A percentile compares a stretch with the other conserved stretches of the same genome.
These are phyloP conservation scores for Ramphastos sulfuratus DNA, from an alignment of 2,113 vertebrate species.

Conservation along the genomic window DNA sequence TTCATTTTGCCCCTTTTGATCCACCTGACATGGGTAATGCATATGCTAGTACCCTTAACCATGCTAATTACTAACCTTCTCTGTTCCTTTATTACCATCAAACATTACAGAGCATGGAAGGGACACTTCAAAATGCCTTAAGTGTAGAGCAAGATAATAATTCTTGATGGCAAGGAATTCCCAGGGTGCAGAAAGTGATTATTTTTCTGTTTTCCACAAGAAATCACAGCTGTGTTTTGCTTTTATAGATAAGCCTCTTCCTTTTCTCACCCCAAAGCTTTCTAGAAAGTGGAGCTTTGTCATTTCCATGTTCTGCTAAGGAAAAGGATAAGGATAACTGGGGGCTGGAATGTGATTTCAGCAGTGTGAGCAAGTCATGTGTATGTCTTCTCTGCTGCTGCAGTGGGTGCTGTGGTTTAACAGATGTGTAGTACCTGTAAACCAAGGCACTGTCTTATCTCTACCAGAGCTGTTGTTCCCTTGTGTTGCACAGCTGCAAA, in stretches of 20 bases:
- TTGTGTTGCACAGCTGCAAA: not conserved
- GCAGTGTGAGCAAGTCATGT: rapidly evolving
- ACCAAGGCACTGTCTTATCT: not conserved
- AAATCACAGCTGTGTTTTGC: not conserved
- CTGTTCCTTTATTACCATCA: not conserved
- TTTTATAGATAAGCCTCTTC: not conserved
- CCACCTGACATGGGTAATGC: not conserved
- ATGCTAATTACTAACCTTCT: not conserved
- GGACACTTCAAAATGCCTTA: not conserved
- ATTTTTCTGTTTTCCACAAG: not conserved
- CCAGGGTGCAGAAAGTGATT: not conserved
- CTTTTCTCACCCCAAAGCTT: not conserved
- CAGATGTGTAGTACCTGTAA: not conserved
- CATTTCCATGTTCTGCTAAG: not conserved
- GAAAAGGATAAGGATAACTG: not conserved
- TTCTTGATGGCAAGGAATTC: not conserved
- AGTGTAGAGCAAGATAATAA: not conserved
- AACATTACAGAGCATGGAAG: not conserved
- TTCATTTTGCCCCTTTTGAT: conserved; percentile 38
- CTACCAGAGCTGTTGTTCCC: not conserved
- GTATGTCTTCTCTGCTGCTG: not conserved
- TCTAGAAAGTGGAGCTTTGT: not conserved
- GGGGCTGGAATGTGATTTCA: not conserved
- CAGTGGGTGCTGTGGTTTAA: not conserved
- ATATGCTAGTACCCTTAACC: not conserved